Evolutionary conservation across 1,140 invertebrate genomes (phyloP).

Genomic region (Propsilocerus akamusi): DNA sequence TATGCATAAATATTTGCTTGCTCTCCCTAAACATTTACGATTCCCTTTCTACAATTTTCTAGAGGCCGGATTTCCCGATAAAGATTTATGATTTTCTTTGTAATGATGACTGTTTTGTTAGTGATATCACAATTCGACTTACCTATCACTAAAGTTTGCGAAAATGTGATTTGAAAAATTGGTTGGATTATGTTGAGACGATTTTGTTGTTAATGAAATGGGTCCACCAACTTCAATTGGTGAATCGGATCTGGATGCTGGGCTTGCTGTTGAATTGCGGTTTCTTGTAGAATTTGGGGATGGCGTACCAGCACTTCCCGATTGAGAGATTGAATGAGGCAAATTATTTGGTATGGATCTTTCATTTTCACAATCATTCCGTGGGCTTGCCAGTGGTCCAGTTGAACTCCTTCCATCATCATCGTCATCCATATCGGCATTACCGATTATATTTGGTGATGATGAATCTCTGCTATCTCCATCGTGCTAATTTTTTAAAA

Average conservation of each 20-base stretch:
- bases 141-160: neutral
- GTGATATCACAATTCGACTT: neutral
- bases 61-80: neutral
- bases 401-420: constrained; percentile 13
- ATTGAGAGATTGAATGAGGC: constrained; percentile 20
- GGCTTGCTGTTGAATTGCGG: constrained; percentile 11
- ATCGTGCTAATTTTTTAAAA: constrained; percentile 10
- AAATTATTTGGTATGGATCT: constrained; percentile 19
- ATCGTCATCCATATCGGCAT: constrained; percentile 20
- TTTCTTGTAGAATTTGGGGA: constrained; percentile 11
- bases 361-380: constrained; percentile 18
- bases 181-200: constrained; percentile 10
- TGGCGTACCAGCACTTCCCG: constrained; percentile 22
- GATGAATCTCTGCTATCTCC: constrained; percentile 21
- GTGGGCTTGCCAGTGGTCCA: constrained; percentile 5
- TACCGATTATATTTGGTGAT: constrained; percentile 22
- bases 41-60: too few relatives aligned
- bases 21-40: too few relatives aligned
- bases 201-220: constrained; percentile 18
- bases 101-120: neutral
- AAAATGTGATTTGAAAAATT: neutral
- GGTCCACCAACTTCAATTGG: constrained; percentile 25
- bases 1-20: neutral
- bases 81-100: neutral
- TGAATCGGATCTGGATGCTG: constrained; percentile 20